Evolutionary conservation across 2,113 vertebrate species (phyloP).

Genomic region (Tiliqua scincoides): DNA sequence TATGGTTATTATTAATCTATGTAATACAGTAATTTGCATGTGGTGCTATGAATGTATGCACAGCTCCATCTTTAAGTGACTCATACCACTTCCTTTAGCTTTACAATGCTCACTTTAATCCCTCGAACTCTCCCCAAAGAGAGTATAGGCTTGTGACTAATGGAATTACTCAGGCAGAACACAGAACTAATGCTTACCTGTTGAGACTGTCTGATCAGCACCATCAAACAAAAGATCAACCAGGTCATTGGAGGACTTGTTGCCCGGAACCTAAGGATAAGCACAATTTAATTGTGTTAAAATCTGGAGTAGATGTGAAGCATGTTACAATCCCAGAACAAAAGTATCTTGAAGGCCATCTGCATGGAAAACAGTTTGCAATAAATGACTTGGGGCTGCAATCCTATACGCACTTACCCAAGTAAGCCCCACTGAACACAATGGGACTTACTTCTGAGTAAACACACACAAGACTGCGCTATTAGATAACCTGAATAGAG

Average conservation of each 20-base stretch:
- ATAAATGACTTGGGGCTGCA: not conserved
- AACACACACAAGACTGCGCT: too few species aligned
- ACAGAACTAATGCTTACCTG: conserved; percentile 72
- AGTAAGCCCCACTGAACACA: too few species aligned
- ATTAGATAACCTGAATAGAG: not conserved
- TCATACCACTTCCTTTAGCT: not conserved
- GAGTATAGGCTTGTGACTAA: not conserved
- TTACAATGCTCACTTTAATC: not conserved
- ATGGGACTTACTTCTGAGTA: too few species aligned
- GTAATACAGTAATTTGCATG: conserved; percentile 3
- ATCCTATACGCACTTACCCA: too few species aligned
- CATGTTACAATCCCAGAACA: not conserved
- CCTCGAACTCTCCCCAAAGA: not conserved
- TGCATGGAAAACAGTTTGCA: not conserved
- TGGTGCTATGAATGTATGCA: not conserved
- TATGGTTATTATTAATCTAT: conserved; percentile 45
- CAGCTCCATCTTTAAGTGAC: not conserved
- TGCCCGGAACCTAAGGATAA: conserved; percentile 76
- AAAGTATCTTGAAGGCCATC: not conserved
- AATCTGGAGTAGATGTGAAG: not conserved
- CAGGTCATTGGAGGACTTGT: conserved; percentile 81
- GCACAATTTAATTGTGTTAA: conserved; percentile 28
- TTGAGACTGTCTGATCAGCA: conserved; percentile 69
- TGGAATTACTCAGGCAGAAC: not conserved
- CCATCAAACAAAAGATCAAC: conserved; percentile 91